phyloP scores from a whole-genome alignment of 1,140 invertebrate species.

The Bathynomus jamesi region DNA sequence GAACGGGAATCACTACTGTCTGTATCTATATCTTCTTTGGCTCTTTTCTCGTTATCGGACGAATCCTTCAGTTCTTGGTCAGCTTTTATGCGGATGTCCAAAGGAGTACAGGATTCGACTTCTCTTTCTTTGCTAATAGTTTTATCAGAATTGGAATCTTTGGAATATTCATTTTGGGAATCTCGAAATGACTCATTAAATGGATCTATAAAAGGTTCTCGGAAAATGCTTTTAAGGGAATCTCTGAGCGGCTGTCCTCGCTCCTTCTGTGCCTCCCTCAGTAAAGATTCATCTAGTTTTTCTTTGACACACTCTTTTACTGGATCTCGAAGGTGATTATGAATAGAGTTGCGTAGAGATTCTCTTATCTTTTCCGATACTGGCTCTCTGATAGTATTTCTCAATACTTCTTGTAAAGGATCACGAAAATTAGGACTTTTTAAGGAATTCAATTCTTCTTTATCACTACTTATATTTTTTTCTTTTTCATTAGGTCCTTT shows the following conservation, averaged over 20 bases:
- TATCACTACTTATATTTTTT: neutral
- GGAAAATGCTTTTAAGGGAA: no score
- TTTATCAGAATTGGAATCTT: neutral
- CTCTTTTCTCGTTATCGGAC: constrained; percentile 25
- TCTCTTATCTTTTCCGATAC: neutral
- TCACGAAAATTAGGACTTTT: neutral
- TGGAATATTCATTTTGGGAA: neutral
- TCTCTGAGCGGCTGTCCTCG: no score
- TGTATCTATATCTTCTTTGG: constrained; percentile 38
- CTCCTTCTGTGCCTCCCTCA: neutral
- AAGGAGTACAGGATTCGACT: constrained; percentile 7
- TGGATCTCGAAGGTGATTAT: neutral
- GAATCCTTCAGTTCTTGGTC: constrained; percentile 37
- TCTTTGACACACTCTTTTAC: neutral
- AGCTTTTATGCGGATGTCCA: constrained; percentile 38
- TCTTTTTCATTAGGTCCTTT: neutral
- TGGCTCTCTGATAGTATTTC: neutral
- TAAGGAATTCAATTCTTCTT: neutral
- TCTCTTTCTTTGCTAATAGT: neutral
- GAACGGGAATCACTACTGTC: constrained; percentile 23
- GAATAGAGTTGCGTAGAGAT: neutral
- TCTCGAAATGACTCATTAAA: neutral
- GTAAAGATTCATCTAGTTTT: neutral
- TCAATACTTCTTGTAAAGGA: neutral
- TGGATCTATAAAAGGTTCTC: neutral